Conservation (phyloP, 2,797 vertebrate species). For the Cygnus olor region DNA sequence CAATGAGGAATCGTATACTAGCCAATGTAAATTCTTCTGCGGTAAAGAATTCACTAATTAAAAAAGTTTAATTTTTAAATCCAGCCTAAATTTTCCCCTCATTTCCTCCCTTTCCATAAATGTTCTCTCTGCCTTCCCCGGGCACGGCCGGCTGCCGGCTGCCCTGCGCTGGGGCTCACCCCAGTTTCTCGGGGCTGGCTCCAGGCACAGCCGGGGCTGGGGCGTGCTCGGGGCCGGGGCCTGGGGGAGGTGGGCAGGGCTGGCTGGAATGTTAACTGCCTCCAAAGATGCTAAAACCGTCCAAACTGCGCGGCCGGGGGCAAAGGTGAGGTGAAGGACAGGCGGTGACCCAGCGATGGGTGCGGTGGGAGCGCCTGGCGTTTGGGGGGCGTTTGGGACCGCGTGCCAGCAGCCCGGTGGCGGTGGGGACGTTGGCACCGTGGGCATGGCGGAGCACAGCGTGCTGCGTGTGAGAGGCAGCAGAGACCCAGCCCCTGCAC, state of each 20-base stretch:
- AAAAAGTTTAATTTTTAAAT: neutral
- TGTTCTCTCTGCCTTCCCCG: neutral
- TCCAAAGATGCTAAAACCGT: fast-evolving
- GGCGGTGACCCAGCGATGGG: fast-evolving
- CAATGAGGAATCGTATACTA: neutral
- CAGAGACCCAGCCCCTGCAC: neutral
- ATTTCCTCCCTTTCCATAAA: neutral
- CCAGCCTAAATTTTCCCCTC: neutral
- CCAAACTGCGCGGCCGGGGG: fast-evolving
- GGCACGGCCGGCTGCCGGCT: neutral
- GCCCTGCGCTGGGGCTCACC: neutral
- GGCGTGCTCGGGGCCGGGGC: neutral
- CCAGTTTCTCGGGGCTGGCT: fast-evolving
- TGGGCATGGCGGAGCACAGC: neutral
- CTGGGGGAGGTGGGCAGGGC: neutral
- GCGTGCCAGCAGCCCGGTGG: fast-evolving
- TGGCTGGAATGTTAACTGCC: fast-evolving
- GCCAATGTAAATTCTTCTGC: neutral
- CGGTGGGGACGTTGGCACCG: neutral
- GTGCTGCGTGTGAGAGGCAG: fast-evolving
- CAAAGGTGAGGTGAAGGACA: neutral
- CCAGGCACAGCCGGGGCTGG: no score
- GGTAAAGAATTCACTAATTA: neutral
- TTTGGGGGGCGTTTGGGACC: fast-evolving
- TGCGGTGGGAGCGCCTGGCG: neutral